Evolutionary conservation across 2,113 vertebrate genomes (phyloP).

Genomic region (Mellivora capensis): DNA sequence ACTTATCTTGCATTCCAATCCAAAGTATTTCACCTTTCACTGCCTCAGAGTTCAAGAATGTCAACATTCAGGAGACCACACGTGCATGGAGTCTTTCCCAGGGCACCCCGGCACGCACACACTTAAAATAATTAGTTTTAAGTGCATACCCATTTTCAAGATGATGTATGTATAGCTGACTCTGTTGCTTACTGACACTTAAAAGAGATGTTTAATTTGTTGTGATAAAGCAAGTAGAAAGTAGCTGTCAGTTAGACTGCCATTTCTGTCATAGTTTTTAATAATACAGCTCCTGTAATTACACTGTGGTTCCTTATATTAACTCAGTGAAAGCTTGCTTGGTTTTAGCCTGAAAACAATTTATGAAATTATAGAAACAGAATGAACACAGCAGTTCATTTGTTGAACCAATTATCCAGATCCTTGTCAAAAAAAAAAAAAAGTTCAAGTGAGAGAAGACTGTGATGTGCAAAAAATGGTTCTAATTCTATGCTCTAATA

Average conservation of each 20-base stretch:
- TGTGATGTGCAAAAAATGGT: conserved; percentile 84
- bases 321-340: conserved; percentile 87
- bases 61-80: not conserved
- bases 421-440: conserved; percentile 82
- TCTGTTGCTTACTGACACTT: conserved; percentile 74
- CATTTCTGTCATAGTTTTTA: conserved; percentile 89
- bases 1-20: not conserved
- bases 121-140: not conserved
- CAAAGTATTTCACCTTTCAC: not conserved
- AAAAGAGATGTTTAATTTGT: conserved; percentile 85
- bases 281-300: conserved; percentile 88
- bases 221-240: conserved; percentile 88
- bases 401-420: conserved; percentile 88
- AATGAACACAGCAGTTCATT: conserved; percentile 86
- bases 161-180: not conserved
- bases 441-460: conserved; percentile 70
- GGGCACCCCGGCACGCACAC: not conserved
- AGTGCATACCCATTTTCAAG: conserved; percentile 55
- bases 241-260: conserved; percentile 86
- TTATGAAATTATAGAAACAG: conserved; percentile 87
- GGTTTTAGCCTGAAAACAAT: conserved; percentile 87
- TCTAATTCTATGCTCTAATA: conserved; percentile 86
- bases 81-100: not conserved
- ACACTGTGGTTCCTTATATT: conserved; percentile 88
- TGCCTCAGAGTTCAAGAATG: not conserved